These are phyloP conservation scores for Rambutsinella grinnellia DNA, from an alignment of 2,888 invertebrate species.

Conservation along the genomic window DNA sequence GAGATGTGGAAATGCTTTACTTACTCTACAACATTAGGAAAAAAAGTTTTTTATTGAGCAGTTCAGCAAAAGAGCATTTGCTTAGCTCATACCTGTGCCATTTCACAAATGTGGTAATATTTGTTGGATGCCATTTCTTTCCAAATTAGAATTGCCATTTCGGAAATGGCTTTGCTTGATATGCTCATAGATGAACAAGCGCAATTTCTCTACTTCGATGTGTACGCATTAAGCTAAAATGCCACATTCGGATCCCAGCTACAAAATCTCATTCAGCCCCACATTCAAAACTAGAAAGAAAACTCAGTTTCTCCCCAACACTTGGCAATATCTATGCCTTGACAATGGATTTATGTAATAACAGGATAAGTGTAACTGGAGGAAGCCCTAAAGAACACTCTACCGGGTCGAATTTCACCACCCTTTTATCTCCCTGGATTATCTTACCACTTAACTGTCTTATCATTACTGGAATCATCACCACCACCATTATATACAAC, in stretches of 20 bases:
- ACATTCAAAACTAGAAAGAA: background rate
- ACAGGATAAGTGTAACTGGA: conserved; percentile 58
- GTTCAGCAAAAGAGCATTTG: too few relatives aligned
- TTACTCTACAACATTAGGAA: background rate
- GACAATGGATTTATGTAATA: conserved; percentile 13
- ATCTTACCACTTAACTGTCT: conserved; percentile 61
- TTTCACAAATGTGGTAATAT: background rate
- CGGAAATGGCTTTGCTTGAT: background rate
- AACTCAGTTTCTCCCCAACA: background rate
- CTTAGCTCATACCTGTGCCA: conserved; percentile 18
- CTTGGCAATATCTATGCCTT: background rate
- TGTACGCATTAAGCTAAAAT: too few relatives aligned
- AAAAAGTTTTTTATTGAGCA: background rate
- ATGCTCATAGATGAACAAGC: too few relatives aligned
- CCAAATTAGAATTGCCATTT: background rate
- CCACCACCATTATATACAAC: conserved; percentile 5
- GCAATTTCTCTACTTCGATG: too few relatives aligned
- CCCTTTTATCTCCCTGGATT: conserved; percentile 61
- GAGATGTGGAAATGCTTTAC: background rate
- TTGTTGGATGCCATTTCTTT: background rate
- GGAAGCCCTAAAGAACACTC: conserved; percentile 50
- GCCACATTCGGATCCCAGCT: too few relatives aligned
- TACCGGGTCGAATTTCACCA: conserved; percentile 57
- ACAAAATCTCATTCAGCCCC: too few relatives aligned
- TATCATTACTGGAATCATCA: conserved; percentile 44